Percentiles rank a stretch among this genome's conserved stretches.
Conservation (phyloP, 2,797 vertebrate genomes). For the Fundulus diaphanus region DNA sequence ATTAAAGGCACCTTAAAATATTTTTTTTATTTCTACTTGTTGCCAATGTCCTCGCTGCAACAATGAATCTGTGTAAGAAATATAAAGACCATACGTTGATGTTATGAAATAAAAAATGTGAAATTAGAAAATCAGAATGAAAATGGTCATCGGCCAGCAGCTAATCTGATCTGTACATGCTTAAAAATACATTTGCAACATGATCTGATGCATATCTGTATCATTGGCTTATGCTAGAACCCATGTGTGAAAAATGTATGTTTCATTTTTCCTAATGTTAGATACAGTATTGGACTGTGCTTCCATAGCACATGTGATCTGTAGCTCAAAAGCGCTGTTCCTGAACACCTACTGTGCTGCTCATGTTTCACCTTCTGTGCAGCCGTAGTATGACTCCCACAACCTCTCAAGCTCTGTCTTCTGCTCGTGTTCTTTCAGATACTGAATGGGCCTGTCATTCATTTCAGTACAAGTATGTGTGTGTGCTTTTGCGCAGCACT, state of each 20-base stretch:
- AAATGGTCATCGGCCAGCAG: not conserved
- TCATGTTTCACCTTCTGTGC: conserved; percentile 14
- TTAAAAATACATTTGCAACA: not conserved
- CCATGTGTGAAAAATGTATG: not conserved
- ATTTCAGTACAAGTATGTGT: conserved; percentile 21
- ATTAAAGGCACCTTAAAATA: too few relatives aligned
- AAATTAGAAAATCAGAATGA: not conserved
- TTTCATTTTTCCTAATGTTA: not conserved
- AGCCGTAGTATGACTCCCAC: conserved; percentile 11
- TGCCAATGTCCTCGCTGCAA: too few relatives aligned
- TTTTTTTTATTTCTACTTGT: too few relatives aligned
- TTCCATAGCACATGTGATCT: conserved; percentile 13
- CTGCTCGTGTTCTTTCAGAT: conserved; percentile 40
- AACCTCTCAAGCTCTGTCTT: conserved; percentile 21
- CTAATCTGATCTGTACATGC: not conserved
- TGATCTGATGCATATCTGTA: not conserved
- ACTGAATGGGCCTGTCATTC: conserved; percentile 54
- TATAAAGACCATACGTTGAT: not conserved
- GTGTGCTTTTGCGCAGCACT: conserved; percentile 26
- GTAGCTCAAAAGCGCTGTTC: not conserved
- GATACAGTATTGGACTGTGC: not conserved
- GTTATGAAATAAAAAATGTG: not conserved
- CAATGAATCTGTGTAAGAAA: too few relatives aligned
- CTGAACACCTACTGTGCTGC: conserved; percentile 16
- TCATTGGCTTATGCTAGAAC: not conserved